Conservation (phyloP, 2,888 invertebrate species). For the Hyppa rectilinea region DNA sequence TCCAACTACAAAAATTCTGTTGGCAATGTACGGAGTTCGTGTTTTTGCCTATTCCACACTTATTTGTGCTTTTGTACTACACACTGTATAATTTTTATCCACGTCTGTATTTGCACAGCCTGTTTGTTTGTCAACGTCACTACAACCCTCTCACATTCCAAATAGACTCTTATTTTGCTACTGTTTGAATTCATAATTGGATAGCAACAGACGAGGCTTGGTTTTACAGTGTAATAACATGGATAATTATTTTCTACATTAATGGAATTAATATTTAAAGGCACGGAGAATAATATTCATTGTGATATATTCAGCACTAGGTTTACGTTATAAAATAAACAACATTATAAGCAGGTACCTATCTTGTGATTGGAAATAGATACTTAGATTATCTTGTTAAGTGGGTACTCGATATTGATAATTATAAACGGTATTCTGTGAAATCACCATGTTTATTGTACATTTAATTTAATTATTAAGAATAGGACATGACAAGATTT, state of each 20-base stretch:
- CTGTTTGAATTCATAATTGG: constrained; percentile 25
- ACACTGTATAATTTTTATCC: constrained; percentile 58
- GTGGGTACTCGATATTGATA: not conserved
- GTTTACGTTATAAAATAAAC: constrained; percentile 14
- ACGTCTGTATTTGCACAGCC: constrained; percentile 73
- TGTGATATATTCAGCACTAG: not conserved
- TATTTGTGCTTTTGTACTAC: constrained; percentile 58
- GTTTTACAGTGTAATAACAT: constrained; percentile 27
- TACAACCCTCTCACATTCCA: constrained; percentile 43
- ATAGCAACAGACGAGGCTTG: not conserved
- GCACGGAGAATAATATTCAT: constrained; percentile 4
- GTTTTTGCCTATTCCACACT: constrained; percentile 19
- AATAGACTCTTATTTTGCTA: constrained; percentile 25
- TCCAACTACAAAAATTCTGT: constrained; percentile 2
- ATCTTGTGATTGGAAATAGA: not conserved
- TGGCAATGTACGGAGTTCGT: not conserved
- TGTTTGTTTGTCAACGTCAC: constrained; percentile 65
- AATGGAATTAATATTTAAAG: constrained; percentile 32
- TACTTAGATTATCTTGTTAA: not conserved
- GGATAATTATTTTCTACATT: constrained; percentile 36
- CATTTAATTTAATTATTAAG: not conserved
- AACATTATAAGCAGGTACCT: not conserved
- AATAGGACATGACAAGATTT: constrained; percentile 25
- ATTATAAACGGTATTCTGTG: not conserved
- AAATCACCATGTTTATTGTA: constrained; percentile 1